phyloP scores from a whole-genome alignment of 2,797 vertebrate genomes.

The Neoniphon sammara region DNA sequence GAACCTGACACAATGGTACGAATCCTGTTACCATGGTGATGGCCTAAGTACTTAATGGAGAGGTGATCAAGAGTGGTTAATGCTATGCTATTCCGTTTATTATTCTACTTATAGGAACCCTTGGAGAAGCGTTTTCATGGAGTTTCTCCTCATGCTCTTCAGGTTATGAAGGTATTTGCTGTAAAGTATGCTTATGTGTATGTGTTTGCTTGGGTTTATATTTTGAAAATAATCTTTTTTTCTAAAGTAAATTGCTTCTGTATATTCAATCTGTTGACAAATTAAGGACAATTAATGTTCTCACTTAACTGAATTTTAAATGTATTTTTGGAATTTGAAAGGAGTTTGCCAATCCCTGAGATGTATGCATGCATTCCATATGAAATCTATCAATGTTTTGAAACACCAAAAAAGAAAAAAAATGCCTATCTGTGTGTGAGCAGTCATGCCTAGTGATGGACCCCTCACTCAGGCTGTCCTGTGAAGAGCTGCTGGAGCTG shows the following conservation, averaged over 20 bases:
- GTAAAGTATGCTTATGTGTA: conserved; percentile 2
- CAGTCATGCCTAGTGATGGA: conserved; percentile 91
- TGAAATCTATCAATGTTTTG: background rate
- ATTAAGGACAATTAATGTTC: too few species aligned
- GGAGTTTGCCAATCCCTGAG: too few species aligned
- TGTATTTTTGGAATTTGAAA: too few species aligned
- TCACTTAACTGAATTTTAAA: too few species aligned
- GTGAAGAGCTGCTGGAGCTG: conserved; percentile 87
- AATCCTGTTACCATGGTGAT: conserved; percentile 1
- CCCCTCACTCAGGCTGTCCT: conserved; percentile 85
- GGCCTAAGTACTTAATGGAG: background rate
- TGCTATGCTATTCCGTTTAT: background rate
- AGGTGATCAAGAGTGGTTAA: background rate
- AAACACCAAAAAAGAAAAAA: background rate
- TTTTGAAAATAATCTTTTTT: too few species aligned
- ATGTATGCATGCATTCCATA: too few species aligned
- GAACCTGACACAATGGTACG: conserved; percentile 86
- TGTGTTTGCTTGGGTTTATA: too few species aligned
- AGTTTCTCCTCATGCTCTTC: conserved; percentile 77
- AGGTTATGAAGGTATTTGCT: conserved; percentile 87
- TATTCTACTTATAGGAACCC: conserved; percentile 81
- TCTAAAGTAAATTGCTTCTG: too few species aligned
- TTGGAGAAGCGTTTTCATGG: conserved; percentile 87
- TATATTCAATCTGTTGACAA: too few species aligned
- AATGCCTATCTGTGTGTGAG: conserved; percentile 14